Evolutionary conservation across 2,797 vertebrate species (phyloP), one percentile per base, ranked within the genome.

Genomic region (Semotilus atromaculatus): DNA sequence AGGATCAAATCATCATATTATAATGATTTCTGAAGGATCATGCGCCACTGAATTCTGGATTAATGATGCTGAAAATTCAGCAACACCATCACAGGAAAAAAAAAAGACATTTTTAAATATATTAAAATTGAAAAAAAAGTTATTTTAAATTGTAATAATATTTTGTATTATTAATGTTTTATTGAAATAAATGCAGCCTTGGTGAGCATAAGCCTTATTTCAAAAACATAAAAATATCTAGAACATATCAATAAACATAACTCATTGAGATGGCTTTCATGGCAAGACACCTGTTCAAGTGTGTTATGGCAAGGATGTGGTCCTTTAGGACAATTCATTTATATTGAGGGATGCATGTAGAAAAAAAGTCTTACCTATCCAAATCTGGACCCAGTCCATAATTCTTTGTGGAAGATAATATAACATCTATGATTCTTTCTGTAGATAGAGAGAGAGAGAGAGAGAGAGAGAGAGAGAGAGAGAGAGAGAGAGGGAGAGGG

Each of bases 401-500:
- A 71, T 45, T 89, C 80, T 92, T 91, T 1, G 92, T 93, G 23
- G 82, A 82, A 55, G 88, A 85, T 74, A 94, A 89, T 85, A 94
- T 92, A 70, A 66, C 80, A 85, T 93, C 91, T 88, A 94, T 92
- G 75, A 93, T 89, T 77, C 74, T 90, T 84, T 94, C 94, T 94
- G 91, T 68, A 74, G 81, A 78, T 45, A 38, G 16, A 55, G 4
- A 81, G 13, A 36, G 75, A 80, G 62, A 53, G 6, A 73, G 78
- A 80, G 53, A 48, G 14, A 34, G 78, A 80, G 62, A 51, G 4
- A 73, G 78, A 76, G 60, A 48, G 14, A 73, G 80, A 77, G 62
- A 51, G 16, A 53, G 10, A 68, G 11, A 34, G 78, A 80, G 45
- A 51, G 4, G 70, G 78, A 80, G 60, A 48, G 14, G 70, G 80